Base-by-base conservation (phyloP, 2,888 invertebrate genomes). In the Trachelus tabidus region DNA sequence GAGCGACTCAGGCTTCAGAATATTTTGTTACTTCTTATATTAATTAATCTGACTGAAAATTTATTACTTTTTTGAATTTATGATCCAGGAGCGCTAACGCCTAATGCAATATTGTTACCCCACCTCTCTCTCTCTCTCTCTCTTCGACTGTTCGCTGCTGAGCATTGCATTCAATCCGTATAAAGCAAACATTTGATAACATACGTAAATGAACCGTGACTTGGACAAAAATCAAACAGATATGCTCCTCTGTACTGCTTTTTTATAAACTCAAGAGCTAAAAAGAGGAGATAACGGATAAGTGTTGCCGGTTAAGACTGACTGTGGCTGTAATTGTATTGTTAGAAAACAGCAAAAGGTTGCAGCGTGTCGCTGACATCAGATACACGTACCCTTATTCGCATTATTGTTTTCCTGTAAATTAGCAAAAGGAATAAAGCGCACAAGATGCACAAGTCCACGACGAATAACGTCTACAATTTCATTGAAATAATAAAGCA, bases 201-300 rank as follows among this genome's bases (percentile, higher is more conserved):
- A 71, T 56, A 56, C 69, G 77, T 33, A 37, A 71, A 71, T 77
- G 77, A 77, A 77, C 77, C 74, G 71, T 75, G 34, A 31, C 40
- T 35, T 69, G 69, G 34, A 77, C n/a, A 77, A 34, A 34, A 75
- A 77, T 75, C n/a, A 40, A n/a, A 71, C 31, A 37, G 77, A 77
- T 73, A 75, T 30, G 40, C 71, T 74, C n/a, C 75, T 40, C 35
- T 56, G 23, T 2, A 23, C 23, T 56, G 23, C 56, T 56, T 56
- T 56, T 23, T 56, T 56, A 56, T 56, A 56, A 56, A 56, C 56
- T 56, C 6, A 15, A 9, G 9, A 56, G 56, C 56, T 23, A 23
- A 56, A 56, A 23, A 56, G 9, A 23, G 2, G 6, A 23, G 56
- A 56, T 56, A 56, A 23, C 56, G 9, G 23, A 56, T 23, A 23